Base-by-base conservation (phyloP, 2,797 vertebrate genomes). In the Sphenodon punctatus region DNA sequence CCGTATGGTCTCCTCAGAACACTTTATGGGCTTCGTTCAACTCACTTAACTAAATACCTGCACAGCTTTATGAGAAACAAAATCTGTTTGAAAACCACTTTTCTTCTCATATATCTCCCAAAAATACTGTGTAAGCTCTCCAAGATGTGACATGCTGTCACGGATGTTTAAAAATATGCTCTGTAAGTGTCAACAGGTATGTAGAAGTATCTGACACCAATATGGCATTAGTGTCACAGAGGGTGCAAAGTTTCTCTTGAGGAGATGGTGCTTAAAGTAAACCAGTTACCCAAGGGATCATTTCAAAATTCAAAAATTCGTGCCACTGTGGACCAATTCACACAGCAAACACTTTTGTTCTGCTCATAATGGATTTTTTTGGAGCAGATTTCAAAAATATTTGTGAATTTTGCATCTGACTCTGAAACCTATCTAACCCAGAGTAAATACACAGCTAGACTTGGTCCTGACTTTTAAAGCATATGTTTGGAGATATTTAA, bases 161-260 rank as follows among this genome's bases (percentile, higher is more conserved):
- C 7, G 9, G 16, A 5, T 5, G n/a, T 6, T 7, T 64, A 7
- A 64, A 8, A 58, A 6, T 4, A 16, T 1, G 2, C 2, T 32
- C 10, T 8, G 7, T n/a, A 48, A 41, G 6, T 8, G 6, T 19
- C 16, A 25, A 30, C 0, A 41, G 1, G 7, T 10, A 32, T 7
- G 3, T 3, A 22, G 55, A 56, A 20, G 23, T 22, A 63, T 23
- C 2, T 39, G 56, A 3, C 5, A 51, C 14, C 15, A 23, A 0
- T 41, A n/a, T n/a, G 46, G 58, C 8, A 49, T 46, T 25, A n/a
- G 12, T 4, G n/a, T 11, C 30, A 63, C 8, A 56, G 7, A 5
- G 61, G 10, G n/a, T n/a, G n/a, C n/a, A n/a, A 66, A 32, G 8
- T 32, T 30, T 12, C 39, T 34, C 9, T 8, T 13, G 16, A 0